These are phyloP conservation scores for Premnoplex brunnescens DNA, from an alignment of 2,797 vertebrate species.

Conservation along the genomic window DNA sequence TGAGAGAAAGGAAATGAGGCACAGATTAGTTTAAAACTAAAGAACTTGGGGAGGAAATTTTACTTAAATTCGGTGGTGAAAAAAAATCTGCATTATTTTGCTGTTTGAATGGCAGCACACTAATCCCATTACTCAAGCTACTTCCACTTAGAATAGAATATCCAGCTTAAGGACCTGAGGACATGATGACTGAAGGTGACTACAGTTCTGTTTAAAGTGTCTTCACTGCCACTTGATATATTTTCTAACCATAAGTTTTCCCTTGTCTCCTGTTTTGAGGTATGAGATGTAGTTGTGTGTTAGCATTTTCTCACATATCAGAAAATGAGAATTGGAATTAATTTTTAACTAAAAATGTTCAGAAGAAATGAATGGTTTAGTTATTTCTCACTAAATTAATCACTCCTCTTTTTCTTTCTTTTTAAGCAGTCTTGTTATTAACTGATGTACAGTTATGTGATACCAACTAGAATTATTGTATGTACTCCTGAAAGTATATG, in stretches of 20 bases:
- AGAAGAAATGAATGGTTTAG: not conserved
- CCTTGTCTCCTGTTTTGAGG: not conserved
- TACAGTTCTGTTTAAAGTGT: not conserved
- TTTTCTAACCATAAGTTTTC: not conserved
- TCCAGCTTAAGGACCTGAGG: not conserved
- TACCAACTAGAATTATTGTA: not conserved
- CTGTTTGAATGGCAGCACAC: not conserved
- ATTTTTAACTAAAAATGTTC: not conserved
- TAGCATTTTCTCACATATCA: not conserved
- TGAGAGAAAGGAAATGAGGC: not conserved
- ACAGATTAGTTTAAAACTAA: not conserved
- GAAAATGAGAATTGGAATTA: not conserved
- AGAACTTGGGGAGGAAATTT: not conserved
- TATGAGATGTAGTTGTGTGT: not conserved
- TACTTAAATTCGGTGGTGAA: not conserved
- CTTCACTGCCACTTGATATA: not conserved
- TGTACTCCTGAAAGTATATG: not conserved
- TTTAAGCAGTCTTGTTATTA: not conserved
- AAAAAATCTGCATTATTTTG: not conserved
- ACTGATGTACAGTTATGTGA: not conserved
- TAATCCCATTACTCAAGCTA: not conserved
- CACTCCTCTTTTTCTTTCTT: not conserved
- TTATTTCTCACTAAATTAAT: not conserved
- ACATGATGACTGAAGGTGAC: not conserved
- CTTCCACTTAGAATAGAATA: not conserved